phyloP scores from a whole-genome alignment of 2,113 vertebrate species.

The Pelobates fuscus region DNA sequence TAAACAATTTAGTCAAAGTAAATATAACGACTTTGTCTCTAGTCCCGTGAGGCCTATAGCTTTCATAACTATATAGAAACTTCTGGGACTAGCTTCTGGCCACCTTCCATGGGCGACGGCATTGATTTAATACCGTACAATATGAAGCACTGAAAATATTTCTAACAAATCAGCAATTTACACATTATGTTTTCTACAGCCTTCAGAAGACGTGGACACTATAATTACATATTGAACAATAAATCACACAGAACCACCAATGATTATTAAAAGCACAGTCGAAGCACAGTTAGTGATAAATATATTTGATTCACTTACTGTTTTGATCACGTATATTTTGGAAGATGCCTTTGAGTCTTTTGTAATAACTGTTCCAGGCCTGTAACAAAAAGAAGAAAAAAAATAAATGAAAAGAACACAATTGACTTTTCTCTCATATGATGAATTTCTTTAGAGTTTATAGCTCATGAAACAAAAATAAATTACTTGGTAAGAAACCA shows the following conservation, averaged over 20 bases:
- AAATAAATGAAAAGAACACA: neutral
- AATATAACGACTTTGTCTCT: no score
- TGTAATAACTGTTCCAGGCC: slow-evolving; percentile 46
- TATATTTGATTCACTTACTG: slow-evolving; percentile 28
- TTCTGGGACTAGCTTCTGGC: slow-evolving; percentile 33
- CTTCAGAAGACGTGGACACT: slow-evolving; percentile 28
- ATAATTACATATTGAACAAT: slow-evolving; percentile 34
- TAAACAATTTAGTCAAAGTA: no score
- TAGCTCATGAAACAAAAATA: slow-evolving; percentile 6
- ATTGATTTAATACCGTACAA: slow-evolving; percentile 50
- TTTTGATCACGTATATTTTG: slow-evolving; percentile 48
- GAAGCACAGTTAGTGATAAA: slow-evolving; percentile 7
- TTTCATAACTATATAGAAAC: slow-evolving; percentile 40
- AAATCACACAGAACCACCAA: slow-evolving; percentile 31
- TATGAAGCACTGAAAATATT: slow-evolving; percentile 35
- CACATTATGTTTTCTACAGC: neutral
- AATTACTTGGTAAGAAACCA: neutral
- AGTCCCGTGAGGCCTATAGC: neutral
- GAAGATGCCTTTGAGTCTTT: slow-evolving; percentile 32
- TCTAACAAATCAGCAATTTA: slow-evolving; percentile 49
- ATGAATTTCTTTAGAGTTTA: neutral
- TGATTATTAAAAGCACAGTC: neutral
- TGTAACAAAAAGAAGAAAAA: slow-evolving; percentile 39
- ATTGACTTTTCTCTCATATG: neutral
- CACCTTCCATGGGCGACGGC: slow-evolving; percentile 17